Evolutionary conservation across 2,888 invertebrate species (phyloP).

Genomic region (Bellardia bayeri): DNA sequence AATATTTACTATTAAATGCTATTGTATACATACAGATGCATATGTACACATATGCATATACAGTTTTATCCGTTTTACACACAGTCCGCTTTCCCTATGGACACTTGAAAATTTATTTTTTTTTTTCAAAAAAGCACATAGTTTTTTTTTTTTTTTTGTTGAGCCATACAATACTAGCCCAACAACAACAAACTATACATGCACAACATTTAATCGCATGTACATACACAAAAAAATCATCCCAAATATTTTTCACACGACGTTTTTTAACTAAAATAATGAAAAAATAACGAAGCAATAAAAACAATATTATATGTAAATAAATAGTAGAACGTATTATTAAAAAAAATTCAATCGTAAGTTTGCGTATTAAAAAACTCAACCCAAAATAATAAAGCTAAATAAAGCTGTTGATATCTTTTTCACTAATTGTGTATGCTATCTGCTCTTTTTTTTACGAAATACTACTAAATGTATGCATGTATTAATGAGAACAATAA

Average conservation of each 20-base stretch:
- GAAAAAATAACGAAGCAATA: too few species aligned
- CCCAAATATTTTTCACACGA: neutral
- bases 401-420: too few species aligned
- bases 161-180: neutral
- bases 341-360: neutral
- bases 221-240: constrained; percentile 27
- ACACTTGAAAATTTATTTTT: constrained; percentile 12
- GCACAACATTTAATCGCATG: neutral
- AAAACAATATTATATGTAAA: neutral
- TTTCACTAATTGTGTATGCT: neutral
- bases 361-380: constrained; percentile 16
- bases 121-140: constrained; percentile 13
- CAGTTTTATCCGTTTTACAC: constrained; percentile 20
- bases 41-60: constrained; percentile 29
- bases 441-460: neutral
- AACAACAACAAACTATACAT: constrained; percentile 14
- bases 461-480: neutral
- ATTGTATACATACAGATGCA: neutral
- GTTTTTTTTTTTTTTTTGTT: neutral
- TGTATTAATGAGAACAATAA: neutral
- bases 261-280: neutral
- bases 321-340: constrained; percentile 8
- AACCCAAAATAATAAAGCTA: neutral
- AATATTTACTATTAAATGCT: constrained; percentile 5
- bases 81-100: constrained; percentile 55